phyloP scores from a whole-genome alignment of 2,888 invertebrate genomes.

The Ormyrus pomaceus region DNA sequence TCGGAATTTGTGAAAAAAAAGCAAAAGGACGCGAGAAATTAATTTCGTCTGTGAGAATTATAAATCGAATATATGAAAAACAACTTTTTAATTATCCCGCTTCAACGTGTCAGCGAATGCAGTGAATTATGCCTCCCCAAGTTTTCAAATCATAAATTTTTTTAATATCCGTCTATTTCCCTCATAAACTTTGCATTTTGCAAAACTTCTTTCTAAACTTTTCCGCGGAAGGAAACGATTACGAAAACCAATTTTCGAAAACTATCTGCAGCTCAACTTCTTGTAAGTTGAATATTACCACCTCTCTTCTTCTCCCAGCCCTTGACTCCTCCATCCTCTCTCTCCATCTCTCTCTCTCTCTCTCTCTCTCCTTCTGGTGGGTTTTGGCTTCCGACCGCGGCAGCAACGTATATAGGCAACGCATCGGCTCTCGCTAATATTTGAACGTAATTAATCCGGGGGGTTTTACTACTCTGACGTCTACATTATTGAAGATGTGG shows the following conservation, averaged over 20 bases:
- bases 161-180: no score
- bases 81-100: no score
- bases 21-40: no score
- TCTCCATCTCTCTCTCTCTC: constrained; percentile 18
- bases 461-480: constrained; percentile 36
- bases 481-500: constrained; percentile 29
- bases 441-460: constrained; percentile 71
- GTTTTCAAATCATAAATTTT: no score
- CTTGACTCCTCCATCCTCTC: neutral
- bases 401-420: neutral
- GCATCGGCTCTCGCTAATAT: constrained; percentile 65
- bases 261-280: constrained; percentile 12
- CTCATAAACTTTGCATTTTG: neutral
- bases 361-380: constrained; percentile 5
- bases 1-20: no score
- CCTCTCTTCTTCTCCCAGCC: no score
- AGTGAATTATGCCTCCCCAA: no score
- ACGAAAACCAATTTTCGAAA: constrained; percentile 16
- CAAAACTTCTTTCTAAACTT: constrained; percentile 7
- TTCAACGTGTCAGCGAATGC: no score
- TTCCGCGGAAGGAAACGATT: no score
- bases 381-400: no score
- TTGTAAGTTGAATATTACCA: constrained; percentile 34
- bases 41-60: no score
- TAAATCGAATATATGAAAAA: no score